Evolutionary conservation across 2,888 invertebrate species (phyloP), one percentile per base, ranked within the genome.

Genomic region (Boloria euphrosyne): DNA sequence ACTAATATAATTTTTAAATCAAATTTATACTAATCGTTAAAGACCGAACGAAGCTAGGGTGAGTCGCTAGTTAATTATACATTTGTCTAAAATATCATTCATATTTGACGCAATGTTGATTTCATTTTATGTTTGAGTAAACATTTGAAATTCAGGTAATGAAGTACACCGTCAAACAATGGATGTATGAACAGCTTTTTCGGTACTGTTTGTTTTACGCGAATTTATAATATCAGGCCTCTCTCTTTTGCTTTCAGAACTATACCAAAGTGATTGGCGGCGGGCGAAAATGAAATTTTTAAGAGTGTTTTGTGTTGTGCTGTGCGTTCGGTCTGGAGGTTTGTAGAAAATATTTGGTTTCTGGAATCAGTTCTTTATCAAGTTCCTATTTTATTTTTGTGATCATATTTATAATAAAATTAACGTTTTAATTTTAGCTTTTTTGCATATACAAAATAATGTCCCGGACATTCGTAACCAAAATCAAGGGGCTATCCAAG

Each of bases 171-270:
- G 58, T 53, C 17, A 59, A 62, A 83, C 78, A 80, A 82, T 76
- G 73, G 72, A 62, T 86, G 77, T 87, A 71, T 86, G 72, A 66
- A 79, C 86, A 87, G 86, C 80, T 86, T 84, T 80, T 74, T 62
- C 63, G 51, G 55, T 52, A 55, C n/a, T 69, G 54, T 52, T 68
- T 55, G 64, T 52, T 71, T 75, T 81, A 74, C 80, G 79, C 79
- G 76, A 73, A 71, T 76, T 74, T 71, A 73, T 73, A 74, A 73
- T 77, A 73, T 71, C 67, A 72, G 75, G 76, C 79, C 79, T 78
- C 80, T 58, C 57, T 53, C 50, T 59, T 50, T 58, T 62, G 16
- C 58, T 44, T 66, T 66, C 60, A 69, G 54, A 71, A 65, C 7
- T 57, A 55, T 62, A 65, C 52, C 57, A 59, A 60, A 62, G 54